Base-by-base conservation (phyloP, 2,113 vertebrate genomes). In the Macheiramphus alcinus region DNA sequence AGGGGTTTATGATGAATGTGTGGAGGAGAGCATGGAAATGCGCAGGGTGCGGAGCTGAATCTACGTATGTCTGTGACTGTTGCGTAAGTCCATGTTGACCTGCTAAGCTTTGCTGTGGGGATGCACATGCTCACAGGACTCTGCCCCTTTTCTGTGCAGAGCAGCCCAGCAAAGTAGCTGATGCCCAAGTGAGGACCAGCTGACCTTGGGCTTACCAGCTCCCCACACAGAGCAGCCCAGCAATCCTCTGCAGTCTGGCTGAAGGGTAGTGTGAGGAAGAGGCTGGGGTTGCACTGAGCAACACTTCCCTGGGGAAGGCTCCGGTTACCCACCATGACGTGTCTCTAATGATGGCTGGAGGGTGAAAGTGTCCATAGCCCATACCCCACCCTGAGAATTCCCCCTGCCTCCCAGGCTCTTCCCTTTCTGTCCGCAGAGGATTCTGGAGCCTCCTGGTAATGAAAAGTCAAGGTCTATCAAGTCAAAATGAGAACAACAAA, bases 71-170 rank as follows among this genome's bases (percentile, higher is more conserved):
- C 27, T 80, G 62, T 45, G 55, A 23, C 42, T 45, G 29, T 59
- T 42, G 22, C 0, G 1, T 31, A 6, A 1, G 3, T 66, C 23
- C 0, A 0, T 20, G 10, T 11, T 88, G 38, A 21, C 34, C 31
- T 17, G 38, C 29, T 36, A 20, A 86, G 13, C 13, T 71, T 66
- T 80, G 27, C 32, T 84, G 52, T n/a, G 38, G 17, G 9, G n/a
- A 43, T 72, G 20, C 1, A 4, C 2, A 0, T 27, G 42, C 38
- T 36, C 26, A 21, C 10, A 36, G 45, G 40, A 53, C 29, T 72
- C 22, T 4, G 23, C 8, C 45, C 15, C 21, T 88, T 88, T n/a
- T 47, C 29, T 45, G 25, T 19, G 17, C 29, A 47, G 66, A 80
- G 38, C 31, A 78, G 65, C 22, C n/a, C 38, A 48, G 62, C 4